phyloP scores from a whole-genome alignment of 2,797 vertebrate genomes.

The Clarias laeviceps region DNA sequence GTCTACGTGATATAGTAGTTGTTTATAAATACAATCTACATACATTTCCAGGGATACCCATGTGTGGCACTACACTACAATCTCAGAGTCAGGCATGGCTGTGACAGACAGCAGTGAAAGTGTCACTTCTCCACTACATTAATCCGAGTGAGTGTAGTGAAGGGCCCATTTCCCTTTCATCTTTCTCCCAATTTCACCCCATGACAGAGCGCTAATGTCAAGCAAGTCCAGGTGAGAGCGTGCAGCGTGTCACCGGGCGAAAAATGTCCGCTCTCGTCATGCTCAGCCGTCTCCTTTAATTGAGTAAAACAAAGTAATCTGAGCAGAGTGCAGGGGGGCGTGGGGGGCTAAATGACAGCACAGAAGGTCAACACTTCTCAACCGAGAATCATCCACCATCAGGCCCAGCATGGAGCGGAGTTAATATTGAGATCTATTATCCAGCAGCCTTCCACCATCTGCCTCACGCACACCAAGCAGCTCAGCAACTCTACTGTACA shows the following conservation, averaged over 20 bases:
- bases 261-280: constrained; percentile 73
- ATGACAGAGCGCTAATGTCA: constrained; percentile 75
- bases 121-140: constrained; percentile 32
- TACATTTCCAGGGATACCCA: not conserved
- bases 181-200: constrained; percentile 57
- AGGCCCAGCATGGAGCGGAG: constrained; percentile 77
- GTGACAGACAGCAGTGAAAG: constrained; percentile 25
- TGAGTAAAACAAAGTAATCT: constrained; percentile 85
- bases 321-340: constrained; percentile 75
- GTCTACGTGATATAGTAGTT: not conserved
- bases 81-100: constrained; percentile 8
- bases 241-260: constrained; percentile 56
- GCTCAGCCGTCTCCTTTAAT: constrained; percentile 81
- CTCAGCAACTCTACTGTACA: constrained; percentile 65
- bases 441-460: constrained; percentile 76
- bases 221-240: constrained; percentile 70
- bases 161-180: constrained; percentile 43
- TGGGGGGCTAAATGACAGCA: constrained; percentile 79
- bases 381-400: constrained; percentile 74
- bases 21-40: not conserved
- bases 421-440: constrained; percentile 83
- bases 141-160: constrained; percentile 28
- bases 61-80: not conserved
- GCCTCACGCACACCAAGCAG: constrained; percentile 67
- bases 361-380: constrained; percentile 82